Percentiles rank a stretch among this genome's conserved stretches.
These are phyloP conservation scores for Myioborus melanocephalus DNA, from an alignment of 2,797 vertebrate species.

Conservation along the genomic window DNA sequence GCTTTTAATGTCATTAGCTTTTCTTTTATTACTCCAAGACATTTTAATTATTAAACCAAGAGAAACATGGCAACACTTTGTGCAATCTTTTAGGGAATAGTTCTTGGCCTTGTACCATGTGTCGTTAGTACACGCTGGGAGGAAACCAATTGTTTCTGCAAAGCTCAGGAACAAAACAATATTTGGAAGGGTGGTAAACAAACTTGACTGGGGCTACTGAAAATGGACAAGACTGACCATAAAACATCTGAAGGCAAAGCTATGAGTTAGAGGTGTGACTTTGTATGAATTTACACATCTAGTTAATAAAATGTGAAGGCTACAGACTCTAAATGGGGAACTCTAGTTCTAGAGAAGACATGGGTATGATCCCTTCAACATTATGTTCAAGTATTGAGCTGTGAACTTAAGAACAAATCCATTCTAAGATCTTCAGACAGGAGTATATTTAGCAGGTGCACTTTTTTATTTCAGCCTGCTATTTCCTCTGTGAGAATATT, in stretches of 20 bases:
- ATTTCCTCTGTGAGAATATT: background rate
- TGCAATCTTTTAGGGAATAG: background rate
- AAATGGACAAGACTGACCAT: background rate
- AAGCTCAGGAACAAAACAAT: background rate
- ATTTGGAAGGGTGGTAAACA: background rate
- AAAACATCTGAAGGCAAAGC: background rate
- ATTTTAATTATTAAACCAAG: background rate
- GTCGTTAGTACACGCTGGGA: background rate
- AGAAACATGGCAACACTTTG: background rate
- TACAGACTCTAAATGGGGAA: background rate
- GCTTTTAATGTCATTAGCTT: background rate
- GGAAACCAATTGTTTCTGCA: background rate
- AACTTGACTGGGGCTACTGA: background rate
- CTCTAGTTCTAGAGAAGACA: background rate
- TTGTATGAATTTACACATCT: background rate
- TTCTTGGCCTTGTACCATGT: background rate
- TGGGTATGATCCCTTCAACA: background rate
- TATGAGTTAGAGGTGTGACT: background rate
- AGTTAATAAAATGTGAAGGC: background rate
- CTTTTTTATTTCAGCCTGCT: background rate
- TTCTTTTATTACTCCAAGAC: background rate
- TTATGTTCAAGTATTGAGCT: background rate
- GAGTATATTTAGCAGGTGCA: background rate
- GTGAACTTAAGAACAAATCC: background rate
- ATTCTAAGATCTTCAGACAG: background rate